Base-by-base conservation (phyloP, 1,140 invertebrate species). In the Drosophila sp. region DNA sequence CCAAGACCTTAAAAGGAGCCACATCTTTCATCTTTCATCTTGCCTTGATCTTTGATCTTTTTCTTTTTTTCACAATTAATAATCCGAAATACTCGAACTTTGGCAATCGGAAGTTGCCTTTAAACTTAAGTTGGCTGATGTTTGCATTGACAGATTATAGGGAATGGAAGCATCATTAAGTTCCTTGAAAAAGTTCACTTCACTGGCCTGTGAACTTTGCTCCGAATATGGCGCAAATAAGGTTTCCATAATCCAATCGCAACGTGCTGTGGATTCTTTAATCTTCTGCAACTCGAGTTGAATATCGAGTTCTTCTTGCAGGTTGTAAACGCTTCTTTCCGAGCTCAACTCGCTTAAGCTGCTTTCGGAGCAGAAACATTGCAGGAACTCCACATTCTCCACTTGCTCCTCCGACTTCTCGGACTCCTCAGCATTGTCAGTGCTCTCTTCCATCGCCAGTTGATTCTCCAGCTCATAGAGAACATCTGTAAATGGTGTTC, bases 41-140 rank as follows among this genome's bases (percentile, higher is more conserved):
- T 21, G 21, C 21, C 21, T 61, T 58, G 29, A 57, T 57, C 59
- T 41, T 36, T 13, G 8, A 62, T 25, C 50, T 21, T 48, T 36
- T 11, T 9, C n/a, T n/a, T n/a, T n/a, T n/a, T n/a, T n/a, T n/a
- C n/a, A 0, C n/a, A 5, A 21, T 61, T 25, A 25, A 51, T 36
- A 43, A 61, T 61, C 45, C 18, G 9, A 51, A 29, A 50, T 21
- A 4, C 21, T 21, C 4, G 21, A n/a, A 29, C 14, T 41, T 8
- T 34, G 21, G 0, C 43, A 38, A 38, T 62, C 11, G 11, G 1
- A 36, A 46, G 40, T n/a, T 36, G 8, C 0, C 1, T 41, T 21
- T 21, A 1, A 2, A 21, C 21, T 1, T 21, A 43, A 9, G 41
- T 16, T 8, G 7, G 14, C 2, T n/a, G 2, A 0, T 0, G 14